Evolutionary conservation across 2,113 vertebrate genomes (phyloP).

Genomic region (Herpailurus yagouaroundi): DNA sequence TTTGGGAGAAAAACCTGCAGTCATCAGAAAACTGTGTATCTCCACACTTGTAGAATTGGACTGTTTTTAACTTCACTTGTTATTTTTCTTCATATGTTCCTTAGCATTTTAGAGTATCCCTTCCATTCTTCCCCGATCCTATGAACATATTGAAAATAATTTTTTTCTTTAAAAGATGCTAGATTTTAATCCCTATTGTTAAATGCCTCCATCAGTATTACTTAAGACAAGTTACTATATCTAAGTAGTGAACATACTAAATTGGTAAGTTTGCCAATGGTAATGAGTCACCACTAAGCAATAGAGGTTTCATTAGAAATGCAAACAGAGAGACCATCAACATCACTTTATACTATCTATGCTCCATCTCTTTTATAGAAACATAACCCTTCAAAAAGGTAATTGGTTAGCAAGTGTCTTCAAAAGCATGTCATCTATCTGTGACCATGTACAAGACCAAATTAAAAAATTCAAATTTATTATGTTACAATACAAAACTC

Average conservation of each 20-base stretch:
- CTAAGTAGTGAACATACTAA: neutral
- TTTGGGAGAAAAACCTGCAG: neutral
- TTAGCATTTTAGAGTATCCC: neutral
- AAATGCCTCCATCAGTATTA: neutral
- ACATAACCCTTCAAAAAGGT: neutral
- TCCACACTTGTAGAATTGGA: neutral
- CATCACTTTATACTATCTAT: neutral
- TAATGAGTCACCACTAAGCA: neutral
- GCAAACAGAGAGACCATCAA: neutral
- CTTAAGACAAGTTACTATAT: neutral
- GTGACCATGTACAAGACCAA: neutral
- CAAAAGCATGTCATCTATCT: neutral
- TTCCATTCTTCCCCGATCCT: neutral
- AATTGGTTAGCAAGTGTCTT: neutral
- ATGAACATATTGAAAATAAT: neutral
- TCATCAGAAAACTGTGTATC: neutral
- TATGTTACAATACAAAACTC: neutral
- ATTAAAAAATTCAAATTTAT: neutral
- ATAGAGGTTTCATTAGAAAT: neutral
- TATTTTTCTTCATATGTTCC: neutral
- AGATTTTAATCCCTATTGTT: neutral
- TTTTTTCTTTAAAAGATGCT: neutral
- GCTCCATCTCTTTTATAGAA: neutral
- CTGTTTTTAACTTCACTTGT: neutral
- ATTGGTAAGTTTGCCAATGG: neutral